Evolutionary conservation across 2,797 vertebrate genomes (phyloP).

Genomic region (Syncerus caffer): DNA sequence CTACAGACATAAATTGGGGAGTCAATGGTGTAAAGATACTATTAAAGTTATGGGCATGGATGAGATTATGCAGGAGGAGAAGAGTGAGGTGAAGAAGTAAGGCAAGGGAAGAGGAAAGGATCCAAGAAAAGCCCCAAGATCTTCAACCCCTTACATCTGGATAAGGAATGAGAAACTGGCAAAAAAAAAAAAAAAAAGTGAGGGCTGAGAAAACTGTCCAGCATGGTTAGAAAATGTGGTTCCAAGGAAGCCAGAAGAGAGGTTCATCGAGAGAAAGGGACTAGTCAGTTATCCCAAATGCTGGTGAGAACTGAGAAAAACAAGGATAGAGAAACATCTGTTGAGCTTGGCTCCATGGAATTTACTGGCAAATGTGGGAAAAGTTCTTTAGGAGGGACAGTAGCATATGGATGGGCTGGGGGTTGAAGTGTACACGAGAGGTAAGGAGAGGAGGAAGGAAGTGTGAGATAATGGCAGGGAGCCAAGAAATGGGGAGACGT

Average conservation of each 20-base stretch:
- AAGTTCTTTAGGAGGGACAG: not conserved
- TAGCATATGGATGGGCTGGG: rapidly evolving
- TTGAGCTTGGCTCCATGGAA: not conserved
- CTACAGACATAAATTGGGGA: not conserved
- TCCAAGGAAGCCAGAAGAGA: not conserved
- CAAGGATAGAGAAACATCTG: not conserved
- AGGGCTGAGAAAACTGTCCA: not conserved
- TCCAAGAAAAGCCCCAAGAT: not conserved
- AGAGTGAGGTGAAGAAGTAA: too few species aligned
- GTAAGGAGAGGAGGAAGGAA: not conserved
- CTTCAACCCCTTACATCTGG: not conserved
- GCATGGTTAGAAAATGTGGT: not conserved
- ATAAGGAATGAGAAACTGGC: not conserved
- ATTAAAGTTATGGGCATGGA: not conserved
- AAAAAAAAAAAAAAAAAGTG: not conserved
- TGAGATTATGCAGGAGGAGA: not conserved
- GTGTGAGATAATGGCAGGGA: not conserved
- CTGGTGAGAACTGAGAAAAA: not conserved
- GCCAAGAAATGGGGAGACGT: not conserved
- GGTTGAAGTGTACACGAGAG: not conserved
- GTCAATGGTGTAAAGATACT: not conserved
- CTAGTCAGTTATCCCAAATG: not conserved
- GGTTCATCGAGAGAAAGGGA: not conserved
- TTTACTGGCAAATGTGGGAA: not conserved
- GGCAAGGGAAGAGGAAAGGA: not conserved